Evolutionary conservation across 1,140 invertebrate genomes (phyloP).

Genomic region (Rhopalosiphum padi): DNA sequence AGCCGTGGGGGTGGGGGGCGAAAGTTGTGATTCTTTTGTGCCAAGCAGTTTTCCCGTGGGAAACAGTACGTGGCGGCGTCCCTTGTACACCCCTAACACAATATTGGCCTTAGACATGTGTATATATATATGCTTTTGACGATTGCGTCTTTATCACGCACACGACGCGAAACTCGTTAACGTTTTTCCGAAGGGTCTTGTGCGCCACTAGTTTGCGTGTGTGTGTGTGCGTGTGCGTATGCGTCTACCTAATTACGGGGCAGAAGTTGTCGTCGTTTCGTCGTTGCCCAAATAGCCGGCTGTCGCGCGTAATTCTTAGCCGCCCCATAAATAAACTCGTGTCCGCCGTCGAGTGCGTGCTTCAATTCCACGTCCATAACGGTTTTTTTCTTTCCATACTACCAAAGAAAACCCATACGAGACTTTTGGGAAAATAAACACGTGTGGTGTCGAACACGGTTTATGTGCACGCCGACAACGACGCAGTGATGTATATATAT

Average conservation of each 20-base stretch:
- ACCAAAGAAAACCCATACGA: background rate
- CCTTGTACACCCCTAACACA: background rate
- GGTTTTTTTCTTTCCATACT: background rate
- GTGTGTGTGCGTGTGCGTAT: background rate
- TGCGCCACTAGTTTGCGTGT: background rate
- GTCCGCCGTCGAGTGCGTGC: constrained; percentile 40
- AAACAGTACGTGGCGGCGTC: constrained; percentile 48
- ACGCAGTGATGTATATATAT: background rate
- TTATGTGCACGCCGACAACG: background rate
- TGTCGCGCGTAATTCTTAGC: constrained; percentile 57
- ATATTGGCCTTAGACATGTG: constrained; percentile 2
- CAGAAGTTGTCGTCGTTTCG: constrained; percentile 53
- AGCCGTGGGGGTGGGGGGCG: background rate
- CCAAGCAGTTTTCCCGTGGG: constrained; percentile 54
- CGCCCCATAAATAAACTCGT: constrained; percentile 49
- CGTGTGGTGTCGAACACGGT: constrained; percentile 43
- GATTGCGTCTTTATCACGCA: constrained; percentile 56
- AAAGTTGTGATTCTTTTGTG: constrained; percentile 58
- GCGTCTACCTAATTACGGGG: constrained; percentile 54
- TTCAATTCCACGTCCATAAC: constrained; percentile 40
- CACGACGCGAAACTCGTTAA: constrained; percentile 56
- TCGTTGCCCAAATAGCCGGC: constrained; percentile 38
- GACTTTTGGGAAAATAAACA: constrained; percentile 53
- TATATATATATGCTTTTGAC: constrained; percentile 20
- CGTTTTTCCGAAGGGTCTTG: constrained; percentile 51